These are phyloP conservation scores for Galeopterus variegatus DNA, from an alignment of 2,113 vertebrate genomes.

Conservation along the genomic window DNA sequence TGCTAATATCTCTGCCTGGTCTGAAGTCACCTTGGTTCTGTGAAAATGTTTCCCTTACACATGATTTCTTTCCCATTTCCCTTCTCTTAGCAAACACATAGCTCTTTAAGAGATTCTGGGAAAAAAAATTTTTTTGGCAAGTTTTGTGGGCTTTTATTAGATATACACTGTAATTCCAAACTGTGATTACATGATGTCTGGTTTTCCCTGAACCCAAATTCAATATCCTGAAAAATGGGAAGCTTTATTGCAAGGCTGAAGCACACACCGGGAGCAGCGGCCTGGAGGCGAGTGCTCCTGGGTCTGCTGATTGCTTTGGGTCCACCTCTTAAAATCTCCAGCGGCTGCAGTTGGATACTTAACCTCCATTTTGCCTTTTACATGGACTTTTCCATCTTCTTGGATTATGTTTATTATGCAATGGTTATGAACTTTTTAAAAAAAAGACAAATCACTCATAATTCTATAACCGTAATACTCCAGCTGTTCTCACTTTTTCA, in stretches of 20 bases:
- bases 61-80: conserved; percentile 16
- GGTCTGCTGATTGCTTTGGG: background rate
- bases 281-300: background rate
- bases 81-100: background rate
- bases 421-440: background rate
- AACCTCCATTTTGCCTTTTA: conserved; percentile 1
- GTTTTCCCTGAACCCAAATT: conserved; percentile 86
- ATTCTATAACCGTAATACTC: background rate
- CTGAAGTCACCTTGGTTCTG: conserved; percentile 40
- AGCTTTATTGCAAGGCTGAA: conserved; percentile 83
- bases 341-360: background rate
- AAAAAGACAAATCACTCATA: conserved; percentile 49
- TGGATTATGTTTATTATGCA: conserved; percentile 42
- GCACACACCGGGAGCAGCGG: background rate
- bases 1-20: background rate
- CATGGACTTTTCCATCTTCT: background rate
- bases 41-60: background rate
- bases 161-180: conserved; percentile 75
- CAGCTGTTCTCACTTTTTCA: conserved; percentile 36
- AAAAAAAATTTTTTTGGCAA: conserved; percentile 58
- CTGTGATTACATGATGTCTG: conserved; percentile 86
- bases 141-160: conserved; percentile 85
- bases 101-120: conserved; percentile 73
- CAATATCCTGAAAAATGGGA: conserved; percentile 87
- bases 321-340: background rate